These are phyloP conservation scores for Upupa epops DNA, from an alignment of 2,113 vertebrate species.

Conservation along the genomic window DNA sequence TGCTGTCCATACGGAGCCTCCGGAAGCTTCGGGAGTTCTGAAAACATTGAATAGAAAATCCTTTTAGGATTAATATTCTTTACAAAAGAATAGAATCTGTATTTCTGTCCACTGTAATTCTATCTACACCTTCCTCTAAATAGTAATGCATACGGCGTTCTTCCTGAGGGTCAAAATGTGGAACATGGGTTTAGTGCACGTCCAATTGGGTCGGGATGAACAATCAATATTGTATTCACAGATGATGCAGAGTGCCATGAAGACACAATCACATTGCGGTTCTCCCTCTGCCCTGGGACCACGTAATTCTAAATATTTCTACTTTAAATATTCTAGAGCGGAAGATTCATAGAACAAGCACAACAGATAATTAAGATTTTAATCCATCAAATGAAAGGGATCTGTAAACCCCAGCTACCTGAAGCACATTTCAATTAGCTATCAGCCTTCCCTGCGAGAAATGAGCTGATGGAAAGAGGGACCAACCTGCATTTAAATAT, in stretches of 20 bases:
- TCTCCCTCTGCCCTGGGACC: not conserved
- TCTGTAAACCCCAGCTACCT: not conserved
- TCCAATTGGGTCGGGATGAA: not conserved
- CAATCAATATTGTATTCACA: not conserved
- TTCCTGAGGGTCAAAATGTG: not conserved
- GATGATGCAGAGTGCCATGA: not conserved
- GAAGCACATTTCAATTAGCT: not conserved
- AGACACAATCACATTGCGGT: not conserved
- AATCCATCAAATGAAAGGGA: not conserved
- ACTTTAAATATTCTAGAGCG: not conserved
- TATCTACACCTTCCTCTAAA: not conserved
- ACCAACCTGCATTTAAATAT: fast-evolving
- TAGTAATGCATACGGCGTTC: not conserved
- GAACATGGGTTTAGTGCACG: not conserved
- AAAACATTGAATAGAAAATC: not conserved
- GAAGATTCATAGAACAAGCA: not conserved
- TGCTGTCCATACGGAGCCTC: not conserved
- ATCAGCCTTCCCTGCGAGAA: not conserved
- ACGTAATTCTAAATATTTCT: not conserved
- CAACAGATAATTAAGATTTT: not conserved
- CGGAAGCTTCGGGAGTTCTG: not conserved
- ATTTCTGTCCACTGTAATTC: not conserved
- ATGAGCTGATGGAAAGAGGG: not conserved
- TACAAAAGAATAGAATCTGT: not conserved
- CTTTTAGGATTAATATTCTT: not conserved